These are phyloP conservation scores for Listrodromus nycthemerus DNA, from an alignment of 2,888 invertebrate genomes.

Conservation along the genomic window DNA sequence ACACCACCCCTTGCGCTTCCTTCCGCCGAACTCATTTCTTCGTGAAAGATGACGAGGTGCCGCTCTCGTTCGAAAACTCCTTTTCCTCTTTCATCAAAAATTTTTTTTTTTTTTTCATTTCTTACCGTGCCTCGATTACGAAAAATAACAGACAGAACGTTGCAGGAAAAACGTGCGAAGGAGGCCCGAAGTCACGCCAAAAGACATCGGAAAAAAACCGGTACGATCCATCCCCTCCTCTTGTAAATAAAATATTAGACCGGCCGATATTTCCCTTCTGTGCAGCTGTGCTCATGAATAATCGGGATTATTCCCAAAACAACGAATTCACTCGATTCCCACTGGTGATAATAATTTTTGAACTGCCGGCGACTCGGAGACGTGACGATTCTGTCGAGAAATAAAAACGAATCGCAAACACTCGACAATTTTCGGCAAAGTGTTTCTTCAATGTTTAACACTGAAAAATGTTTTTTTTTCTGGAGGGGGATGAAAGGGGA, in stretches of 20 bases:
- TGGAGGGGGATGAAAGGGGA: not conserved
- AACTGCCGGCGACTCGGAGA: constrained; percentile 14
- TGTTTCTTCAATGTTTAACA: constrained; percentile 51
- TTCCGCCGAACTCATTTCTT: constrained; percentile 36
- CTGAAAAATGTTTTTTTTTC: constrained; percentile 46
- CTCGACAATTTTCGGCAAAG: not conserved
- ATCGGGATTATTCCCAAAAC: constrained; percentile 58
- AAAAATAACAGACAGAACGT: constrained; percentile 50
- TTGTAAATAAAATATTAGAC: constrained; percentile 61
- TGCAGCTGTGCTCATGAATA: constrained; percentile 58
- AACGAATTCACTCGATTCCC: constrained; percentile 54
- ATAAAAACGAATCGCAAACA: constrained; percentile 29
- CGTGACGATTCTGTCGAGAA: not conserved
- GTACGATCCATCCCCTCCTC: constrained; percentile 24
- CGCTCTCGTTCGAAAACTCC: constrained; percentile 49
- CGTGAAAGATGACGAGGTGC: constrained; percentile 57
- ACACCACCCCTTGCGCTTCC: constrained; percentile 21
- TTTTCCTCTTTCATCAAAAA: constrained; percentile 11
- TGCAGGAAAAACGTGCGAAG: not conserved
- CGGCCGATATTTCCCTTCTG: constrained; percentile 26
- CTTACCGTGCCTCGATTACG: constrained; percentile 62
- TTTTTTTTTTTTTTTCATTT: constrained; percentile 28
- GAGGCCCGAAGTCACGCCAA: not conserved
- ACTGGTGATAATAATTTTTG: constrained; percentile 60
- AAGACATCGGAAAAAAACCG: constrained; percentile 39